Percentiles rank a stretch among this genome's conserved stretches.
phyloP scores from a whole-genome alignment of 1,140 invertebrate species.

The Carcinoscorpius rotundicauda region DNA sequence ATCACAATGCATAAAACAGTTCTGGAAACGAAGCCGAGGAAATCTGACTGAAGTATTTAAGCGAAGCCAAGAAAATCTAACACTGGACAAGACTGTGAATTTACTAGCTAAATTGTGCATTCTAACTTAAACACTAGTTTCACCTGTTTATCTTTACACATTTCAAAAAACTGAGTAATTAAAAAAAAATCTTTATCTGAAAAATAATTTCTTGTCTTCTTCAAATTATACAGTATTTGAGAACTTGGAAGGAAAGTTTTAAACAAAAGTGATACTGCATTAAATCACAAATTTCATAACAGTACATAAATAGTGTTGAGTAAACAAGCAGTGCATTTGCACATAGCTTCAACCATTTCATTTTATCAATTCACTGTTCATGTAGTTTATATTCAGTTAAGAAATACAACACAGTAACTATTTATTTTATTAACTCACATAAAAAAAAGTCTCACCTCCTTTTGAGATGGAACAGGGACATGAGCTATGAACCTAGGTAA shows the following conservation, averaged over 20 bases:
- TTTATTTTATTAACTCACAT: not conserved
- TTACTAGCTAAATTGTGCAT: too few relatives aligned
- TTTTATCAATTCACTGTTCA: not conserved
- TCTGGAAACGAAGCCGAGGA: too few relatives aligned
- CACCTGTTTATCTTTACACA: too few relatives aligned
- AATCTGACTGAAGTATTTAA: too few relatives aligned
- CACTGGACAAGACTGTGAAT: too few relatives aligned
- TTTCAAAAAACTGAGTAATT: too few relatives aligned
- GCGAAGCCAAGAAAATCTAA: too few relatives aligned
- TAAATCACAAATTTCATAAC: not conserved
- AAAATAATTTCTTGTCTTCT: too few relatives aligned
- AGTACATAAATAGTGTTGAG: not conserved
- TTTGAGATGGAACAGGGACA: constrained; percentile 72
- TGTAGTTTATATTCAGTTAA: not conserved
- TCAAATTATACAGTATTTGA: too few relatives aligned
- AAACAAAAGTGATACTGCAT: constrained; percentile 3
- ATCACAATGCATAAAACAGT: too few relatives aligned
- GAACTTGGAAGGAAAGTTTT: not conserved
- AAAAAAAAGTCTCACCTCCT: constrained; percentile 39
- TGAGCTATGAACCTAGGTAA: constrained; percentile 57
- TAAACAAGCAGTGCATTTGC: not conserved
- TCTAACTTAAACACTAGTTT: too few relatives aligned
- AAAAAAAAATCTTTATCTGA: too few relatives aligned
- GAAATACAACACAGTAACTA: not conserved
- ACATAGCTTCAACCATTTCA: not conserved